Conservation (phyloP, 2,113 vertebrate species). For the Hippoglossus stenolepis region DNA sequence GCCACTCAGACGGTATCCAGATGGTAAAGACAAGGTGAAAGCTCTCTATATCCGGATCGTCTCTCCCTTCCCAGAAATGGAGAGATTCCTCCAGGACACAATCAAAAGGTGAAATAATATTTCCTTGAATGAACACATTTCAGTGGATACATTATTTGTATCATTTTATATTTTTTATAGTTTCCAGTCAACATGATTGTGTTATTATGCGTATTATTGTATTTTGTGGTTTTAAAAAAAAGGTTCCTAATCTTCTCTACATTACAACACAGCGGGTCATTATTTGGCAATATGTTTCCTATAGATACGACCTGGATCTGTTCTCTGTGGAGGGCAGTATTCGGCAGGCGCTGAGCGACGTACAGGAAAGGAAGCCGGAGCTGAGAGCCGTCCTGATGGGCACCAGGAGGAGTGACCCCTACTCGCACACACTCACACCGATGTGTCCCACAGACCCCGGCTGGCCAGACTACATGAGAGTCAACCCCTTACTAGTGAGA, state of each 20-base stretch:
- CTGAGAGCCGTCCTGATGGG: slow-evolving; percentile 94
- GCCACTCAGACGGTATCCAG: slow-evolving; percentile 82
- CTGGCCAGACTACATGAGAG: slow-evolving; percentile 93
- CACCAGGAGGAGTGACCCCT: slow-evolving; percentile 92
- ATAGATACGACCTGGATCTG: slow-evolving; percentile 87
- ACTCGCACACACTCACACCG: slow-evolving; percentile 85
- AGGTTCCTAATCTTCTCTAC: neutral
- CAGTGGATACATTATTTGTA: neutral
- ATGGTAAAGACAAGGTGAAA: slow-evolving; percentile 84
- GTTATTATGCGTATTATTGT: neutral
- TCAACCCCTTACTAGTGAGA: slow-evolving; percentile 92
- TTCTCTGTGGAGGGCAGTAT: slow-evolving; percentile 90
- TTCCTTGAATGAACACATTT: neutral
- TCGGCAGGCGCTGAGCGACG: slow-evolving; percentile 84
- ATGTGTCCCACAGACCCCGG: slow-evolving; percentile 89
- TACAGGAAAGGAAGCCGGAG: slow-evolving; percentile 85
- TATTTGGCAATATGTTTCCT: neutral
- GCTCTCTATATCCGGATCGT: slow-evolving; percentile 90
- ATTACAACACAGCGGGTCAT: neutral
- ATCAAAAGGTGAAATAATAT: slow-evolving; percentile 85
- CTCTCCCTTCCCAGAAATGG: slow-evolving; percentile 94
- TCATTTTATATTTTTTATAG: no score
- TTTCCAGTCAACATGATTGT: no score
- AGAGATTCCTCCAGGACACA: slow-evolving; percentile 94
- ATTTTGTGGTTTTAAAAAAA: neutral